Conservation (phyloP, 2,888 invertebrate genomes). For the Steromphala cineraria region DNA sequence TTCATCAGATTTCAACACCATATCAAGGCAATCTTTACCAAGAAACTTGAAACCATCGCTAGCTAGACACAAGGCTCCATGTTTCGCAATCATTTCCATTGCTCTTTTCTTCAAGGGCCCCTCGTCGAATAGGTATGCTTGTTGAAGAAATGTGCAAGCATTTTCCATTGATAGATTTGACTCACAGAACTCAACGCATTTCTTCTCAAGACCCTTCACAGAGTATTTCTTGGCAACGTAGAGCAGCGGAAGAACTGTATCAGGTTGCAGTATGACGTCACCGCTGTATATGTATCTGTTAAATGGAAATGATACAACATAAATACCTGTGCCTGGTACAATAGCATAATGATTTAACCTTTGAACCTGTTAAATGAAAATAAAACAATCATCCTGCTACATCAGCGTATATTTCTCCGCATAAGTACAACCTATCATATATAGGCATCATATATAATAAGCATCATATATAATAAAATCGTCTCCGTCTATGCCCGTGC, state of each 20-base stretch:
- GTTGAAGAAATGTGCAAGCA: conserved; percentile 15
- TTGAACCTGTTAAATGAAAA: too few species aligned
- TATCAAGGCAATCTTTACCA: not conserved
- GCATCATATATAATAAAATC: too few species aligned
- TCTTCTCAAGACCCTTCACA: not conserved
- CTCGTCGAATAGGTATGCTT: conserved; percentile 4
- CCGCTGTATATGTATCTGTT: not conserved
- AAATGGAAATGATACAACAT: too few species aligned
- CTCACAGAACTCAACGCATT: conserved; percentile 7
- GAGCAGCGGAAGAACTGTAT: conserved; percentile 10
- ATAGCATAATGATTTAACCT: too few species aligned
- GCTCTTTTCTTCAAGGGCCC: not conserved
- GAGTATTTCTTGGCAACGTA: conserved; percentile 23
- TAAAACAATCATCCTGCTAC: too few species aligned
- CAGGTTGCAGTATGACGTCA: not conserved
- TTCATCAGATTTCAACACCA: not conserved
- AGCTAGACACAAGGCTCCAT: not conserved
- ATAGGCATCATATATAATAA: too few species aligned
- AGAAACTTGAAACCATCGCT: not conserved
- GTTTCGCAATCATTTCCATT: not conserved
- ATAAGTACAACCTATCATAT: too few species aligned
- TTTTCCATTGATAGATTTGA: not conserved
- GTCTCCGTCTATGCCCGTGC: too few species aligned
- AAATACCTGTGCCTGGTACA: too few species aligned
- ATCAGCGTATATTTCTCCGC: too few species aligned